Evolutionary conservation across 2,113 vertebrate genomes (phyloP).

Genomic region (Cyanoramphus novaezelandiae): DNA sequence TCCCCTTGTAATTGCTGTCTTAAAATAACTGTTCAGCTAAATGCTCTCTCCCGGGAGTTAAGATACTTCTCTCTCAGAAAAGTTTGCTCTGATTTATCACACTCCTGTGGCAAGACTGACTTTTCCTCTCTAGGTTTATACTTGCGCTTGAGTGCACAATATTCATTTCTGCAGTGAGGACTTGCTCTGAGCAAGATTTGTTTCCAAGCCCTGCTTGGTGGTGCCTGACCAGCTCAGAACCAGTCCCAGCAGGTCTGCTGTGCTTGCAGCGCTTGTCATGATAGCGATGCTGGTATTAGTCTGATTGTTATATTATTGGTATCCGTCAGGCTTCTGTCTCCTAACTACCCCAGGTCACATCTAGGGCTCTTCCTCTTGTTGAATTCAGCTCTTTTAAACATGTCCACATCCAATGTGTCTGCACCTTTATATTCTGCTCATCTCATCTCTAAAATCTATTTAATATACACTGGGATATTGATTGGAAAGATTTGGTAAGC

Average conservation of each 20-base stretch:
- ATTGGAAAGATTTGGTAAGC: neutral
- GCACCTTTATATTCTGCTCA: neutral
- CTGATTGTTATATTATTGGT: neutral
- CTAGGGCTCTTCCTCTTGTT: neutral
- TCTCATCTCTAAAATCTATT: neutral
- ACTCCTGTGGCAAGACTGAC: neutral
- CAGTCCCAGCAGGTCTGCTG: neutral
- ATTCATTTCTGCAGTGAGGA: neutral
- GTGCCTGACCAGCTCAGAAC: neutral
- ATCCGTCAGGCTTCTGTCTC: neutral
- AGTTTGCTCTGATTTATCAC: neutral
- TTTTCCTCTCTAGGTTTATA: neutral
- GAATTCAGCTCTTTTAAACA: neutral
- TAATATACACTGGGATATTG: neutral
- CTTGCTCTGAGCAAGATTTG: neutral
- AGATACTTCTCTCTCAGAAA: neutral
- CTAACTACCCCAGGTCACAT: neutral
- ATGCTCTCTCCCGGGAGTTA: neutral
- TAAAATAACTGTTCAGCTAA: constrained; percentile 34
- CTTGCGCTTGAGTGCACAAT: neutral
- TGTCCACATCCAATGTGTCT: neutral
- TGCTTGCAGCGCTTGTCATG: neutral
- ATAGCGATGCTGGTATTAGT: neutral
- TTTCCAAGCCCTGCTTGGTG: neutral
- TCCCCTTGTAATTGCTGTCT: neutral